Evolutionary conservation across 2,888 invertebrate genomes (phyloP).

Genomic region (Tetragonula carbonaria): DNA sequence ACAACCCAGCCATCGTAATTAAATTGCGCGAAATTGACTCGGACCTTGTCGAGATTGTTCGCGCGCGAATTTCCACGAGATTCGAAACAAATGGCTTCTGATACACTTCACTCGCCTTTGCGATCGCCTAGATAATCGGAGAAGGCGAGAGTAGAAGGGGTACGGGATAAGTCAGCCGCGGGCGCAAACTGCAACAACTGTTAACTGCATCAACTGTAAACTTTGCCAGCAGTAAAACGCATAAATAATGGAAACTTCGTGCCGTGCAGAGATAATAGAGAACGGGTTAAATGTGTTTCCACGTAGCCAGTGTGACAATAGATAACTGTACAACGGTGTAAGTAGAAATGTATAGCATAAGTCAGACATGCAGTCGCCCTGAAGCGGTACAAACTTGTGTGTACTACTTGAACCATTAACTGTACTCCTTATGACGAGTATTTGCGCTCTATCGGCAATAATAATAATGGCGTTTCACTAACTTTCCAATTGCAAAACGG

Average conservation of each 20-base stretch:
- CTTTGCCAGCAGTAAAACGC: conserved; percentile 38
- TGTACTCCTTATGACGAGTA: conserved; percentile 4
- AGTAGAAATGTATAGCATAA: conserved; percentile 37
- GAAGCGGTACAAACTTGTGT: conserved; percentile 5
- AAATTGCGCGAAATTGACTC: not conserved
- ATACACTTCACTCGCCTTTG: not conserved
- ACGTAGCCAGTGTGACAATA: conserved; percentile 40
- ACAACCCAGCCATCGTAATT: not conserved
- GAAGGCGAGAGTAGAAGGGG: conserved; percentile 21
- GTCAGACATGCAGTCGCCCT: conserved; percentile 13
- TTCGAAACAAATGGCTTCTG: not conserved
- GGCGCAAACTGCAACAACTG: conserved; percentile 47
- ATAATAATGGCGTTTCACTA: not conserved
- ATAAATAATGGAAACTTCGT: conserved; percentile 52
- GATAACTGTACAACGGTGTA: conserved; percentile 36
- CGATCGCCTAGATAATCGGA: conserved; percentile 27
- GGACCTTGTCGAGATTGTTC: not conserved
- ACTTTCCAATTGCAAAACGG: too few species aligned
- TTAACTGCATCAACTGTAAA: conserved; percentile 48
- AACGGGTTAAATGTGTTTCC: conserved; percentile 46
- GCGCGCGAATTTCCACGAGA: not conserved
- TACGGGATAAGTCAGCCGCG: conserved; percentile 44
- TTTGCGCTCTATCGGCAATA: not conserved
- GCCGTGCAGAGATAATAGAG: conserved; percentile 28
- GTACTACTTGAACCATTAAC: conserved; percentile 26